Base-by-base conservation (phyloP, 92 coral and sea anemone genomes). In the Phenganax subtilis region DNA sequence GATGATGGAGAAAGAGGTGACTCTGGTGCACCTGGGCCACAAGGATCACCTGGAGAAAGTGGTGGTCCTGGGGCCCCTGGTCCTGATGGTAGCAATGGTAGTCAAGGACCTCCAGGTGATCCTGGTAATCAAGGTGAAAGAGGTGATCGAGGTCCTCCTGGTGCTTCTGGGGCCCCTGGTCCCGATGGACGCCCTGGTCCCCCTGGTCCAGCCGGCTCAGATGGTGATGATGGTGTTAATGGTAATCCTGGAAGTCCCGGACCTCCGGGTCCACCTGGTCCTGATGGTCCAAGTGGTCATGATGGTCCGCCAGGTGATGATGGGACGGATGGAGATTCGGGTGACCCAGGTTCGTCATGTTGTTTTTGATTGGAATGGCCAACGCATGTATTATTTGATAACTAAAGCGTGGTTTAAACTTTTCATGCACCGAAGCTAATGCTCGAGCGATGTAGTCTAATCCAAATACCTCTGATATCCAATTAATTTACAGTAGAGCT, bases 111-210 rank as follows among this genome's bases (percentile, higher is more conserved):
- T n/a, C 15, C 30, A 10, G 73, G 73, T 1, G 73, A 68, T 68
- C 10, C 73, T 29, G 73, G 73, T 68, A 30, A 30, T 14, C 54
- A 15, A 16, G 83, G 83, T 2, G 54, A 20, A 47, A 12, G 20
- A 5, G 83, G 83, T 10, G 14, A 79, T 54, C 51, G 55, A 10
- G 83, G 83, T 65, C 58, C 83, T 14, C 51, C 30, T 9, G 83
- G 83, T 51, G 15, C 31, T 16, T 14, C 83, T 16, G 83, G 83
- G 47, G 14, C 55, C 12, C 61, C 63, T 54, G 83, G 83, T 51
- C 51, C 58, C 5, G 9, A 6, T 10, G 77, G 77, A 10, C 20
- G 8, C 11, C 15, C 10, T 10, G 77, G 77, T 14, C 57, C 51
- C 31, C 51, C 47, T 30, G 83, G 83, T 7, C 58, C 17, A 17